Evolutionary conservation across 2,113 vertebrate genomes (phyloP).

Genomic region (Amblyornis subalaris): DNA sequence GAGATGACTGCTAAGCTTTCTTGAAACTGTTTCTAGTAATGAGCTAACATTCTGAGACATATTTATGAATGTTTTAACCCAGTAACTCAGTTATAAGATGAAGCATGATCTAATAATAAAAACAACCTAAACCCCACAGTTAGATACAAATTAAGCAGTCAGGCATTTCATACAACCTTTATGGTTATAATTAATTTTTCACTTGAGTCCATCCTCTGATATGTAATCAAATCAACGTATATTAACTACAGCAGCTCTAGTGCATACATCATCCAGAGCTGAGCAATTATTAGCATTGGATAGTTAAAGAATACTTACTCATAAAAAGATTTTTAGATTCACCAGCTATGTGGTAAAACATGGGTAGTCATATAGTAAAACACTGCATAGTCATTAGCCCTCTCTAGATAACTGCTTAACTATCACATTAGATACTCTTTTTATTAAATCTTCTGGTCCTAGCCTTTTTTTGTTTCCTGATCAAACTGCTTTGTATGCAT

Average conservation of each 20-base stretch:
- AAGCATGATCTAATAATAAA: conserved; percentile 20
- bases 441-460: background rate
- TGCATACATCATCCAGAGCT: background rate
- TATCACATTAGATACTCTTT: background rate
- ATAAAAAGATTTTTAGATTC: background rate
- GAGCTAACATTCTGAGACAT: background rate
- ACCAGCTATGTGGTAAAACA: background rate
- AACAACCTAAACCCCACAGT: background rate
- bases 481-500: background rate
- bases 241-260: background rate
- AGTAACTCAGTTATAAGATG: conserved; percentile 12
- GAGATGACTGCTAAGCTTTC: conserved; percentile 37
- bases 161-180: background rate
- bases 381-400: background rate
- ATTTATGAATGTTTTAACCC: conserved; percentile 10
- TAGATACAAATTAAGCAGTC: conserved; percentile 32
- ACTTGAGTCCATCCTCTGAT: conserved; percentile 27
- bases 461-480: background rate
- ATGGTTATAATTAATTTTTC: conserved; percentile 49
- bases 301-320: background rate
- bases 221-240: background rate
- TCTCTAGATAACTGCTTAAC: background rate
- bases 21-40: conserved; percentile 43
- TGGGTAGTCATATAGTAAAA: background rate
- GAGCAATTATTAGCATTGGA: background rate